These are phyloP conservation scores for Rhineura floridana DNA, from an alignment of 2,113 vertebrate genomes.

Conservation along the genomic window DNA sequence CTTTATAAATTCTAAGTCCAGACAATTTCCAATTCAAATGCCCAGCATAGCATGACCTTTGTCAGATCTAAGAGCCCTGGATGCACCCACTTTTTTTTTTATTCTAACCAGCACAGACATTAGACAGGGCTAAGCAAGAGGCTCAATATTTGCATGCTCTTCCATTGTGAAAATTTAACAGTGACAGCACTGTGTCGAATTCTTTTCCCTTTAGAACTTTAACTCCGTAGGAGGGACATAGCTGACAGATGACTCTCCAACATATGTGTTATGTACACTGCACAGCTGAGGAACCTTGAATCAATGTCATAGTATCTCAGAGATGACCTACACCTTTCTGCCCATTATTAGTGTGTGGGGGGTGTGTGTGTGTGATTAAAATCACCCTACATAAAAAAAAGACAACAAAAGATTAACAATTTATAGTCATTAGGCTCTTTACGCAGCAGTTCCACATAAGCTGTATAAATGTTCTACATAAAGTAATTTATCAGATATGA, in stretches of 20 bases:
- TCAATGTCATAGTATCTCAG: conserved; percentile 81
- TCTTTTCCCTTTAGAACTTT: conserved; percentile 93
- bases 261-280: conserved; percentile 99
- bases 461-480: conserved; percentile 78
- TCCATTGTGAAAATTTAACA: conserved; percentile 96
- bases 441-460: conserved; percentile 76
- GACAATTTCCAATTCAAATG: conserved; percentile 99
- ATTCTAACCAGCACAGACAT: conserved; percentile 89
- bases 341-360: conserved; percentile 44
- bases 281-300: conserved; percentile 93
- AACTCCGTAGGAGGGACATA: conserved; percentile 94
- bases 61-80: conserved; percentile 86
- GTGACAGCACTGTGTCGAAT: conserved; percentile 99
- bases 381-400: conserved; percentile 55
- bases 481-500: conserved; percentile 81
- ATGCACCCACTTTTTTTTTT: conserved; percentile 81
- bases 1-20: conserved; percentile 90
- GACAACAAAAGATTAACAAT: conserved; percentile 76
- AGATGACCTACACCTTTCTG: conserved; percentile 76
- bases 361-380: conserved; percentile 48
- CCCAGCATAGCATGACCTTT: conserved; percentile 90
- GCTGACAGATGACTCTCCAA: conserved; percentile 99
- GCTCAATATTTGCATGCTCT: conserved; percentile 95
- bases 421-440: conserved; percentile 80
- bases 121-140: conserved; percentile 92